Percentiles rank a stretch among this genome's conserved stretches.
Conservation (phyloP, 1,140 invertebrate genomes). For the Cotesia glomerata region DNA sequence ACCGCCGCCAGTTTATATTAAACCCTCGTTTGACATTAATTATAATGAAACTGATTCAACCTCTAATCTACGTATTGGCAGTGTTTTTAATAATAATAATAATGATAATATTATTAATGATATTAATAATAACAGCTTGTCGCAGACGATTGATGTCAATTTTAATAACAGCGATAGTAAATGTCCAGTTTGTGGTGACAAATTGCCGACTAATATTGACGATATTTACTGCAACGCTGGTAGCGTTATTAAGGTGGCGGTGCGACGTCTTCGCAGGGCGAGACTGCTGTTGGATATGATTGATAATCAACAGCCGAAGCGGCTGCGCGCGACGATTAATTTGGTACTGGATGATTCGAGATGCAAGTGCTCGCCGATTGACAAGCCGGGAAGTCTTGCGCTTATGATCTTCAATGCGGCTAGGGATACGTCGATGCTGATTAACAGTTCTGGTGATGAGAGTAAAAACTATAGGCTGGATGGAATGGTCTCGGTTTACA, state of each 20-base stretch:
- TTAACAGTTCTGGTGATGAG: conserved; percentile 35
- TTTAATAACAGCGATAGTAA: neutral
- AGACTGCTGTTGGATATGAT: conserved; percentile 49
- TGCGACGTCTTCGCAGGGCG: conserved; percentile 48
- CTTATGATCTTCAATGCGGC: conserved; percentile 26
- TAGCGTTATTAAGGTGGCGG: conserved; percentile 50
- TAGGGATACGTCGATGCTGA: neutral
- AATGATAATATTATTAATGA: neutral
- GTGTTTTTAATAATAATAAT: neutral
- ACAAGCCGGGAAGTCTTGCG: conserved; percentile 51
- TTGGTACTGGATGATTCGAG: conserved; percentile 42
- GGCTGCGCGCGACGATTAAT: conserved; percentile 45
- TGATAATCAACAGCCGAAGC: conserved; percentile 27
- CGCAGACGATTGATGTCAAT: neutral
- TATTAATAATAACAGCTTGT: too few relatives aligned
- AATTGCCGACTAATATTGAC: conserved; percentile 48
- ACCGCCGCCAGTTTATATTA: conserved; percentile 60
- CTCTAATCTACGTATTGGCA: neutral
- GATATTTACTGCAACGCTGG: conserved; percentile 50
- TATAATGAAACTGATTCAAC: conserved; percentile 11
- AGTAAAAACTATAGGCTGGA: conserved; percentile 36
- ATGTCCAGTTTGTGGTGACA: conserved; percentile 53
- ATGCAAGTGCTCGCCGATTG: conserved; percentile 50
- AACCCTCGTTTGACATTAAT: conserved; percentile 50
- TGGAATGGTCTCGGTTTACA: conserved; percentile 23